These are phyloP conservation scores for Unio pictorum DNA, from an alignment of 2,888 invertebrate species.

Conservation along the genomic window DNA sequence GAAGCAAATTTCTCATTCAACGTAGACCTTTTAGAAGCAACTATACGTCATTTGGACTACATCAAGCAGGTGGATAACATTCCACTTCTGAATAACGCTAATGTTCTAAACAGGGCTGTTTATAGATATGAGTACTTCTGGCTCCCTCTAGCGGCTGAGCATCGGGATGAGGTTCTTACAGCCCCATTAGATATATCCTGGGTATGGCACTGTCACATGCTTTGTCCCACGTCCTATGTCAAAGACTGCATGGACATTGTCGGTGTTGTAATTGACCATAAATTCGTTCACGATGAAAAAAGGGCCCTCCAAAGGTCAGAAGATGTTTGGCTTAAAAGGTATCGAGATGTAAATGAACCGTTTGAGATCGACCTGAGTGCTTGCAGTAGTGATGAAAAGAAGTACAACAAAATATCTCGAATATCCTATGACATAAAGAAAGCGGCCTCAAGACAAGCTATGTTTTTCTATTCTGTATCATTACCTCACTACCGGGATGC, in stretches of 20 bases:
- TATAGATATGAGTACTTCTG: constrained; percentile 72
- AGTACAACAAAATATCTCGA: constrained; percentile 10
- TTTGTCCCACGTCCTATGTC: constrained; percentile 61
- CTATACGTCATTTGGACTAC: constrained; percentile 45
- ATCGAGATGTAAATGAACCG: constrained; percentile 33
- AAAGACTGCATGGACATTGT: constrained; percentile 53
- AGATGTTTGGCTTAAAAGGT: constrained; percentile 45
- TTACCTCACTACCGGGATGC: constrained; percentile 72
- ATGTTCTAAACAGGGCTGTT: constrained; percentile 69
- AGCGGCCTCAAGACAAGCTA: constrained; percentile 69
- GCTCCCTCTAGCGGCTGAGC: constrained; percentile 70
- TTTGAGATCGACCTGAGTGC: constrained; percentile 34
- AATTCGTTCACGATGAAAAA: constrained; percentile 44
- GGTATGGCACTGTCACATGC: constrained; percentile 73
- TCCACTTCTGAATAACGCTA: constrained; percentile 51
- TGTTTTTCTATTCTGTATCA: constrained; percentile 73
- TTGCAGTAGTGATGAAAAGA: neutral
- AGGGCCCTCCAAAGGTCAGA: constrained; percentile 24
- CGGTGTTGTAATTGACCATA: constrained; percentile 68
- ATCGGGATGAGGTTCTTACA: constrained; percentile 58
- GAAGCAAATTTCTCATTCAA: constrained; percentile 8
- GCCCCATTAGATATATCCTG: constrained; percentile 74
- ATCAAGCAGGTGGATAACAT: constrained; percentile 46
- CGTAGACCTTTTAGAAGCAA: constrained; percentile 14
- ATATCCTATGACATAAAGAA: constrained; percentile 69